Evolutionary conservation across 1,140 invertebrate genomes (phyloP), one percentile per base, ranked within the genome.

Genomic region (Physella acuta): DNA sequence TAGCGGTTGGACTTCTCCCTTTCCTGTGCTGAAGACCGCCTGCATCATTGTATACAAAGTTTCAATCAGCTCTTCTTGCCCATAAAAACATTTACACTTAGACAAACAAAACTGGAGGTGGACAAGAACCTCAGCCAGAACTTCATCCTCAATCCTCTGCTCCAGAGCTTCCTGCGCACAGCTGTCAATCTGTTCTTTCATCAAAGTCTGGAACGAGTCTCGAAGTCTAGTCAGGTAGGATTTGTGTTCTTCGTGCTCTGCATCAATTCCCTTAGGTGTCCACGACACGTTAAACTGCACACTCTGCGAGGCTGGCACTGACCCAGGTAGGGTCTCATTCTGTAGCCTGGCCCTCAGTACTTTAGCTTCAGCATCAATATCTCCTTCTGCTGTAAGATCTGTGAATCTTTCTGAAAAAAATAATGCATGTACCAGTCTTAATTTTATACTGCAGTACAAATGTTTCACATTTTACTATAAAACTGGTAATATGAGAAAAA

Each of bases 71-170:
- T 68, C 62, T 14, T 75, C 73, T 37, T 73, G 72, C 20, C 79
- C 79, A 74, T 73, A 80, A 28, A 78, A 78, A 26, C 51, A 24
- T 31, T 66, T n/a, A 44, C 73, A 68, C 63, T 72, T 73, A 5
- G 61, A 53, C 5, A 30, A 24, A 78, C 94, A 95, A 52, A 94
- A 94, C 77, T 96, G 93, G 11, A 97, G 87, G 88, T 98, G 95
- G 80, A 97, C 94, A n/a, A 97, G 86, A 62, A 97, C 93, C 86
- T 98, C 95, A 31, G 28, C 36, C 14, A 37, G 3, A 24, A 60
- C n/a, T 52, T 65, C 44, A 28, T 52, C 59, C 8, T 75, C 64
- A 51, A 56, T 30, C 28, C 68, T 44, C 49, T 63, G 1, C 63
- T 62, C 30, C 49, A 20, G 4, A 1, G 26, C 16, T 53, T 53